Conservation (phyloP, 2,888 invertebrate species). For the Ypsolopha scabrella region DNA sequence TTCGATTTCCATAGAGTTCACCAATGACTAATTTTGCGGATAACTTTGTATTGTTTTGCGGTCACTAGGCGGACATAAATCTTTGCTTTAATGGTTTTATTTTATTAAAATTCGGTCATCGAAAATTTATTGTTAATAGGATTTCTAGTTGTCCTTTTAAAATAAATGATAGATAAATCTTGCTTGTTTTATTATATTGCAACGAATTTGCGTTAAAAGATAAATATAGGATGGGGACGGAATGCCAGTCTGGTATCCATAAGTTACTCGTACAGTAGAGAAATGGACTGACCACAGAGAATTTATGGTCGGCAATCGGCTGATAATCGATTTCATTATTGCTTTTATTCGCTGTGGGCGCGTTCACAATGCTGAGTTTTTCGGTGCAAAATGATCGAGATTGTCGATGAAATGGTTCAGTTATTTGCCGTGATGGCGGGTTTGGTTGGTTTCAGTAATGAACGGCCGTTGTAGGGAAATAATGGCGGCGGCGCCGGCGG, state of each 20-base stretch:
- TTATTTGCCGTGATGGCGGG: background rate
- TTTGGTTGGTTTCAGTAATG: conserved; percentile 20
- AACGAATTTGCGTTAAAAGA: background rate
- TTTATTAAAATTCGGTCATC: conserved; percentile 8
- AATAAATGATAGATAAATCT: background rate
- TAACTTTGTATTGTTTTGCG: conserved; percentile 19
- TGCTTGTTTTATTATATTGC: background rate
- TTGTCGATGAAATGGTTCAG: background rate
- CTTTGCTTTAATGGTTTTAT: conserved; percentile 19
- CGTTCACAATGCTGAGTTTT: conserved; percentile 19
- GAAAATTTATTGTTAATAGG: conserved; percentile 22
- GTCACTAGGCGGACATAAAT: conserved; percentile 24
- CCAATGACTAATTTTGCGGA: conserved; percentile 24
- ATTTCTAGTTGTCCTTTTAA: conserved; percentile 20
- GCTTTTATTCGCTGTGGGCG: conserved; percentile 28
- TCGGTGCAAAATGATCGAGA: conserved; percentile 21
- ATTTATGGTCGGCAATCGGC: conserved; percentile 31
- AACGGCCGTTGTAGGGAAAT: conserved; percentile 22
- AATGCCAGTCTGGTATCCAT: background rate
- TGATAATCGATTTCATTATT: conserved; percentile 47
- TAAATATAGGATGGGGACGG: background rate
- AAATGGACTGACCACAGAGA: conserved; percentile 17
- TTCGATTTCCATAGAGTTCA: conserved; percentile 1
- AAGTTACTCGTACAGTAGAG: background rate
- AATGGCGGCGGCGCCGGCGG: conserved; percentile 14